These are phyloP conservation scores for Poliocrania exsul DNA, from an alignment of 2,797 vertebrate species.

Conservation along the genomic window DNA sequence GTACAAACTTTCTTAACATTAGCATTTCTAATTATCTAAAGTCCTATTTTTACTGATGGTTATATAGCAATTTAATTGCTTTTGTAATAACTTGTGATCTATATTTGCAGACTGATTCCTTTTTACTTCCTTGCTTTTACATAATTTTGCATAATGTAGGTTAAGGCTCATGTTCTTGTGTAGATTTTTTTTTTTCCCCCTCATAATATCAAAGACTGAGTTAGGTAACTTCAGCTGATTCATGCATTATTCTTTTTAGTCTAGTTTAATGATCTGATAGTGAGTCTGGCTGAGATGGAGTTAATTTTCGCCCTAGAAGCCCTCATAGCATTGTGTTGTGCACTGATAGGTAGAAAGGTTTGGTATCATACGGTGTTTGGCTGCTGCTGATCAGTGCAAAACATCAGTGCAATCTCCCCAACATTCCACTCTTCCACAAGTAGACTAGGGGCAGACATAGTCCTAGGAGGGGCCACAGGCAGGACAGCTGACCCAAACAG, in stretches of 20 bases:
- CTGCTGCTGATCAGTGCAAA: not conserved
- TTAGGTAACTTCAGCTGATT: conserved; percentile 3
- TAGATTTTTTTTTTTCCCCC: not conserved
- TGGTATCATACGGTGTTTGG: not conserved
- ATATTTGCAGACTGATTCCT: conserved; percentile 41
- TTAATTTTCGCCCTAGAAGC: not conserved
- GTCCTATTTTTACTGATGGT: conserved; percentile 37
- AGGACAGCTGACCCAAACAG: not conserved
- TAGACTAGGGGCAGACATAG: too few relatives aligned
- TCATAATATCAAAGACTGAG: not conserved
- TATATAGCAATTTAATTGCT: conserved; percentile 49
- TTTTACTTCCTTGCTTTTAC: conserved; percentile 35
- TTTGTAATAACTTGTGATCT: conserved; percentile 53
- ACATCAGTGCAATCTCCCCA: not conserved
- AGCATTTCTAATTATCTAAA: conserved; percentile 58
- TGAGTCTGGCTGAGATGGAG: not conserved
- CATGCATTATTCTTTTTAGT: not conserved
- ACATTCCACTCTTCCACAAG: accelerated
- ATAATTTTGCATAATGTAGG: conserved; percentile 55
- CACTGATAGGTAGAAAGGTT: not conserved
- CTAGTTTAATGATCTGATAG: not conserved
- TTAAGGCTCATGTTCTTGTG: not conserved
- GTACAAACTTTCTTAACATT: conserved; percentile 45
- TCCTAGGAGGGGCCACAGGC: not conserved
- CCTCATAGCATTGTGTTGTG: not conserved